Base-by-base conservation (phyloP, 2,888 invertebrate genomes). In the Odontocerum albicorne region DNA sequence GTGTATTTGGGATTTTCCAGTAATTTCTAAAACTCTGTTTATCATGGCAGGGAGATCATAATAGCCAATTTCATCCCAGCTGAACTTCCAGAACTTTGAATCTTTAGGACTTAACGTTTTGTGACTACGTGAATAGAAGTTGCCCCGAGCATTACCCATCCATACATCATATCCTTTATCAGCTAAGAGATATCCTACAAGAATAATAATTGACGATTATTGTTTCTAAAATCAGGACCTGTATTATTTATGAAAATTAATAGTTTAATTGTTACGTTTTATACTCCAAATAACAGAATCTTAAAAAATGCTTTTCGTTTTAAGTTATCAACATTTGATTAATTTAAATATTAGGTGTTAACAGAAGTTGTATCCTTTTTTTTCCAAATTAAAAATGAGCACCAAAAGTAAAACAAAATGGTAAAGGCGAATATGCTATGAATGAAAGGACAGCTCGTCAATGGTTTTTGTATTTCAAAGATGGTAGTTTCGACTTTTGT, bases 11-110 rank as follows among this genome's bases (percentile, higher is more conserved):
- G 74, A 55, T 16, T 79, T 75, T 0, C 78, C 74, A 0, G 86
- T 86, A 22, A 71, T 69, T 17, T 69, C 65, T 2, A 84, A 64
- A 8, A 85, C 74, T 66, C 85, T 82, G 66, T 91, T 85, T 17
- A 92, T 82, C 77, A 84, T 85, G 0, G 88, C 86, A 4, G 91
- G 88, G 0, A 91, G 66, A 68, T 93, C 92, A 65, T 82, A 82
- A 55, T 75, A 70, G 0, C 88, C 90, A 69, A 90, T 87, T 65
- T 92, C 87, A 66, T 90, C 85, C 83, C 85, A 91, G 63, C 87
- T 87, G 67, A 72, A 80, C 56, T 72, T 70, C 78, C 78, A 78
- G 63, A 73, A 45, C 7, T 6, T 15, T 13, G 45, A n/a, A 59
- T 32, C 35, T 19, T 73, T 68, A 1, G 69, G 62, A 43, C 67